phyloP scores from a whole-genome alignment of 2,113 vertebrate genomes.

The Chrysochloris asiatica region DNA sequence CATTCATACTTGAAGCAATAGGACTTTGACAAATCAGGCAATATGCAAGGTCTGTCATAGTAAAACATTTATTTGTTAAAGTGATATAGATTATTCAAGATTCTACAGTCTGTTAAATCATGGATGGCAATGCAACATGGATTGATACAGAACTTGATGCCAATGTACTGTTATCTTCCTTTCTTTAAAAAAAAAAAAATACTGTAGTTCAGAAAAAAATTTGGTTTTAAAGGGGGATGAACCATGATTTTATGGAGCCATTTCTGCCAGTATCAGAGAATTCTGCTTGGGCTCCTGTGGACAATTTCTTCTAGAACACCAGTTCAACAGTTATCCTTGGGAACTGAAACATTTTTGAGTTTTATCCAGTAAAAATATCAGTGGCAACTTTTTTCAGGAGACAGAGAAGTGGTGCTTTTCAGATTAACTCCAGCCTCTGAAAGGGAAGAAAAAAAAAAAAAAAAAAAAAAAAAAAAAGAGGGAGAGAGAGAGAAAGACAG shows the following conservation, averaged over 20 bases:
- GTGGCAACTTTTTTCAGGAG: constrained; percentile 61
- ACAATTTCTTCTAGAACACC: constrained; percentile 57
- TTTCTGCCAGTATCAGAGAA: constrained; percentile 26
- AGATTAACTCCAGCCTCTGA: constrained; percentile 81
- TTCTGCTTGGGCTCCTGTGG: constrained; percentile 67
- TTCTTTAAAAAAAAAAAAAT: constrained; percentile 79
- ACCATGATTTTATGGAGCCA: constrained; percentile 11
- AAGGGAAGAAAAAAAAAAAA: constrained; percentile 50
- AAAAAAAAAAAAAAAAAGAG: constrained; percentile 54
- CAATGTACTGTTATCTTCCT: constrained; percentile 58
- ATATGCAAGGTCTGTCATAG: constrained; percentile 73
- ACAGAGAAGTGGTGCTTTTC: constrained; percentile 74
- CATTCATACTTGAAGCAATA: neutral
- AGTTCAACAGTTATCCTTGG: constrained; percentile 48
- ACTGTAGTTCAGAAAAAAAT: constrained; percentile 80
- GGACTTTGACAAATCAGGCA: constrained; percentile 71
- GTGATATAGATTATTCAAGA: constrained; percentile 84
- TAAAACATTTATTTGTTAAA: constrained; percentile 89
- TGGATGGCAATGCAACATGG: constrained; percentile 78
- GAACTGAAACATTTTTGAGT: constrained; percentile 73
- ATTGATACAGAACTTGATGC: constrained; percentile 75
- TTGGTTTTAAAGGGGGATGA: constrained; percentile 74
- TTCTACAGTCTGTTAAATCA: constrained; percentile 84
- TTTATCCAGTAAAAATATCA: constrained; percentile 75
- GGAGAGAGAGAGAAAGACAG: too few relatives aligned